Evolutionary conservation across 2,888 invertebrate species (phyloP).

Genomic region (Notocelia uddmanniana): DNA sequence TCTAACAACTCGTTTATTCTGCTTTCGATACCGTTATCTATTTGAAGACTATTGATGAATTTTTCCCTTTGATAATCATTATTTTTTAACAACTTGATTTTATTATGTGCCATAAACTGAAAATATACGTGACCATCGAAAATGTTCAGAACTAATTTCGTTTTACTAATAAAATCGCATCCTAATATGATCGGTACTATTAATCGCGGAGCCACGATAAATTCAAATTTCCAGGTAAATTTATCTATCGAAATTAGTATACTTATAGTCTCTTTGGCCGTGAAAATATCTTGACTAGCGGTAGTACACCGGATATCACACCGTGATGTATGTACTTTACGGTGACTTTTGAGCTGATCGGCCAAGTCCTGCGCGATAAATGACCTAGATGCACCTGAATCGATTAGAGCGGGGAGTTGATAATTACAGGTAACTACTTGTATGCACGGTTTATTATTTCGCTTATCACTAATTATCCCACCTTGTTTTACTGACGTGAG

Average conservation of each 20-base stretch:
- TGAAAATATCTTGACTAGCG: background rate
- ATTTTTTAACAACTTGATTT: background rate
- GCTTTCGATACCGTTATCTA: background rate
- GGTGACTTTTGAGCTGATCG: background rate
- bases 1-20: background rate
- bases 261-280: background rate
- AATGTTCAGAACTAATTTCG: background rate
- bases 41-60: background rate
- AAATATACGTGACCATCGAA: conserved; percentile 4
- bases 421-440: conserved; percentile 5
- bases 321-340: background rate
- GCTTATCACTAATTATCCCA: conserved; percentile 3
- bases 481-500: conserved; percentile 6
- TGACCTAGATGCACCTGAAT: conserved; percentile 12
- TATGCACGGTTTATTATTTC: conserved; percentile 5
- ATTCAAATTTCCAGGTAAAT: conserved; percentile 2
- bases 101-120: conserved; percentile 2
- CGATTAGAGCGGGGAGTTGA: background rate
- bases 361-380: conserved; percentile 14
- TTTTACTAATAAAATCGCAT: conserved; percentile 1
- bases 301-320: conserved; percentile 18
- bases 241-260: background rate
- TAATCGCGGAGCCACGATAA: background rate
- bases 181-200: background rate
- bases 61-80: background rate